Conservation (phyloP, 2,888 invertebrate genomes). For the Caenorhabditis panamensis region DNA sequence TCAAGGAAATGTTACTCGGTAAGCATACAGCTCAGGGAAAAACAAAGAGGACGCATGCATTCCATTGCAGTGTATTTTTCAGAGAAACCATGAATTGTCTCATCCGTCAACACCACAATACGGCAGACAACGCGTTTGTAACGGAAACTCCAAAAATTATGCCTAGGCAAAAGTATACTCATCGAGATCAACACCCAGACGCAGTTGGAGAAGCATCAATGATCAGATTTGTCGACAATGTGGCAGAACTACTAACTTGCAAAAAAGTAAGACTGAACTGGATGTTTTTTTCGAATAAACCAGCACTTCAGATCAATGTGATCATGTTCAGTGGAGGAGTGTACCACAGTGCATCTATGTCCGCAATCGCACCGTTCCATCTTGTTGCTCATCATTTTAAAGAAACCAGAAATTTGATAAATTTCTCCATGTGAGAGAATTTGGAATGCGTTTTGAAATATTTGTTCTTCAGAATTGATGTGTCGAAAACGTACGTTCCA, state of each 20-base stretch:
- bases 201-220: constrained; percentile 32
- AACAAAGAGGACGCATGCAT: no score
- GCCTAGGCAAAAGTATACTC: not conserved
- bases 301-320: constrained; percentile 38
- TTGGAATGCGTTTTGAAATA: not conserved
- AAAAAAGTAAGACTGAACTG: constrained; percentile 24
- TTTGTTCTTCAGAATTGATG: constrained; percentile 45
- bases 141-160: constrained; percentile 32
- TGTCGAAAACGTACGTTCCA: constrained; percentile 39
- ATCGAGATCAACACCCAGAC: constrained; percentile 5
- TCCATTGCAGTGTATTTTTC: no score
- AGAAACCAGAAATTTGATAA: constrained; percentile 8
- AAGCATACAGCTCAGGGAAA: not conserved
- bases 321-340: constrained; percentile 52
- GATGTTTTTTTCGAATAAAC: not conserved
- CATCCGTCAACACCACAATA: constrained; percentile 57
- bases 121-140: constrained; percentile 51
- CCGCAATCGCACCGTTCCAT: constrained; percentile 47
- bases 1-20: constrained; percentile 40
- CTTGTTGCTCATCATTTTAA: constrained; percentile 30
- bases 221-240: constrained; percentile 23
- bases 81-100: constrained; percentile 48
- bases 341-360: constrained; percentile 47
- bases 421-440: constrained; percentile 53
- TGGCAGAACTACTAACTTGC: constrained; percentile 10